Evolutionary conservation across 1,140 invertebrate species (phyloP).

Genomic region (Ctenoplectra terminalis): DNA sequence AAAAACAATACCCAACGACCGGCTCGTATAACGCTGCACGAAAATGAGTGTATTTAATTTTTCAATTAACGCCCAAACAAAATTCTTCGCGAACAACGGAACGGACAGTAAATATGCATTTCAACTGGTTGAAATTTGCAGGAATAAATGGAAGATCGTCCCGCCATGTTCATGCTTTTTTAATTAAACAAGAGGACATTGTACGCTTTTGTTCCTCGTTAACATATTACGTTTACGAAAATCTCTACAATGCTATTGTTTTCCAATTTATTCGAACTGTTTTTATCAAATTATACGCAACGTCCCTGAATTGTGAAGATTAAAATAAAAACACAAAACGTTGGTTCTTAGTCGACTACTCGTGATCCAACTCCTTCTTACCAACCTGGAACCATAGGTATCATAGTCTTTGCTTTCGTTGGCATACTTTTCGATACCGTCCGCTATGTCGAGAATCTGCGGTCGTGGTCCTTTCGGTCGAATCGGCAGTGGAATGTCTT

Average conservation of each 20-base stretch:
- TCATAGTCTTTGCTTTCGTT: conserved; percentile 62
- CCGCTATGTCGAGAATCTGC: conserved; percentile 68
- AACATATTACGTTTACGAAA: no score
- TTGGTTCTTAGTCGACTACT: no score
- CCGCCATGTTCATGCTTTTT: background rate
- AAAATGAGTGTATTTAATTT: conserved; percentile 36
- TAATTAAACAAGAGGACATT: no score
- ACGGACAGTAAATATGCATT: background rate
- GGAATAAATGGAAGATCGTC: background rate
- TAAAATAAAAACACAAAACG: no score
- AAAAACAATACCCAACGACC: conserved; percentile 19
- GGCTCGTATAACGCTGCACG: background rate
- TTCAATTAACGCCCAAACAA: background rate
- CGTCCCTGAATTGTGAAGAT: no score
- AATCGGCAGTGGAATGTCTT: conserved; percentile 66
- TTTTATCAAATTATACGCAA: no score
- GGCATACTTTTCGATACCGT: conserved; percentile 70
- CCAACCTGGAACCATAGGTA: conserved; percentile 36
- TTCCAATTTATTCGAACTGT: no score
- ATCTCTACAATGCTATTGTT: no score
- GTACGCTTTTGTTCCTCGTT: no score
- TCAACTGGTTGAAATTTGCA: background rate
- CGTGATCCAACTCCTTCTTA: background rate
- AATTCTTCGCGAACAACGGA: background rate
- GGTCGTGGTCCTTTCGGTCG: conserved; percentile 71